A percentile compares a stretch with the other conserved stretches of the same genome.
These are phyloP conservation scores for Drosophila fuyamai DNA, from an alignment of 1,140 invertebrate genomes.

Conservation along the genomic window DNA sequence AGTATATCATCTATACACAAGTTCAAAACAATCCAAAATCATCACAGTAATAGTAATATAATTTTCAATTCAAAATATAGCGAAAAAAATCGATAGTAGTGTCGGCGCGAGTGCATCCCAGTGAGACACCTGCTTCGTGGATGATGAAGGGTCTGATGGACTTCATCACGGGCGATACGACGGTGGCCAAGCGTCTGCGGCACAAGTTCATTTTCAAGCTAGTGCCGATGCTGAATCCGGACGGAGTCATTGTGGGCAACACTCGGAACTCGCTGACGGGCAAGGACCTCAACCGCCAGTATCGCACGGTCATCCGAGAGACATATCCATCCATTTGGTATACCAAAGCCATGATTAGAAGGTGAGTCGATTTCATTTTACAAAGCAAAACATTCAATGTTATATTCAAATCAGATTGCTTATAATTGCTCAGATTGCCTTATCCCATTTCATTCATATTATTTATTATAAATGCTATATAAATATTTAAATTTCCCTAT, in stretches of 20 bases:
- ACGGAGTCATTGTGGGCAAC: slow-evolving; percentile 96
- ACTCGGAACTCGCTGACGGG: slow-evolving; percentile 95
- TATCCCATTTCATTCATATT: no score
- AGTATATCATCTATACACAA: no score
- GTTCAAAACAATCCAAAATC: no score
- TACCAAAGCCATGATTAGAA: slow-evolving; percentile 94
- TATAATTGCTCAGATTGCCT: no score
- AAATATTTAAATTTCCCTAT: not conserved
- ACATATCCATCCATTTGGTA: slow-evolving; percentile 97
- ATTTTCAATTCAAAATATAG: slow-evolving; percentile 71
- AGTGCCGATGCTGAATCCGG: slow-evolving; percentile 98
- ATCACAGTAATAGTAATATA: no score
- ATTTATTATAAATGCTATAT: no score
- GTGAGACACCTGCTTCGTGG: slow-evolving; percentile 97
- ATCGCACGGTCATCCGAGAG: slow-evolving; percentile 94
- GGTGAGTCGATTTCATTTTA: slow-evolving; percentile 85
- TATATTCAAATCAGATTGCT: no score
- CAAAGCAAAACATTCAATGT: no score
- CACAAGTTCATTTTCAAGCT: slow-evolving; percentile 98
- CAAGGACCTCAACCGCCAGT: slow-evolving; percentile 95
- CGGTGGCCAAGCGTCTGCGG: slow-evolving; percentile 90
- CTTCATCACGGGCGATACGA: slow-evolving; percentile 93
- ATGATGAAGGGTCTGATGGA: slow-evolving; percentile 98
- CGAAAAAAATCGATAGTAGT: slow-evolving; percentile 94
- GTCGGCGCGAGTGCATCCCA: slow-evolving; percentile 96